Evolutionary conservation across 2,113 vertebrate genomes (phyloP).

Genomic region (Onychostruthus taczanowskii): DNA sequence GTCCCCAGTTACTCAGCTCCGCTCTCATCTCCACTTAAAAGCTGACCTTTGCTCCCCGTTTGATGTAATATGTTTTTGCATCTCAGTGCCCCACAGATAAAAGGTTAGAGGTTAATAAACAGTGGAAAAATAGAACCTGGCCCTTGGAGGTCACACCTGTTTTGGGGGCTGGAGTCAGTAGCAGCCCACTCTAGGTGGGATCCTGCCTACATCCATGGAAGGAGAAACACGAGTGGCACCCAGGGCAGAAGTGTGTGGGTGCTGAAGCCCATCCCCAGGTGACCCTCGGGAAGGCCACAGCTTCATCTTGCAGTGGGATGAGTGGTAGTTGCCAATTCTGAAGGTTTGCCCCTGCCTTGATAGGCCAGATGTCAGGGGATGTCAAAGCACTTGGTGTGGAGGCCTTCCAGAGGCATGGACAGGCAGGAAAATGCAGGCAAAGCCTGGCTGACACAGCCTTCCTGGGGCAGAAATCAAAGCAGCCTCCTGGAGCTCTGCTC

Average conservation of each 20-base stretch:
- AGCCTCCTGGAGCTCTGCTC: neutral
- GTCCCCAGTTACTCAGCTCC: neutral
- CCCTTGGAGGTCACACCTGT: conserved; percentile 62
- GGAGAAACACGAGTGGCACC: neutral
- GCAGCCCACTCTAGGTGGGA: rapidly evolving
- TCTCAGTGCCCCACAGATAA: neutral
- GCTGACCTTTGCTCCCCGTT: neutral
- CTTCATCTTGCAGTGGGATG: neutral
- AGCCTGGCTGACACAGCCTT: neutral
- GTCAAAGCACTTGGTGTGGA: neutral
- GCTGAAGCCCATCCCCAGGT: neutral
- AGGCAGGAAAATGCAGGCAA: neutral
- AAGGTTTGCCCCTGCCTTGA: neutral
- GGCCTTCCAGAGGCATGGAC: neutral
- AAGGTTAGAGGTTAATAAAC: conserved; percentile 61
- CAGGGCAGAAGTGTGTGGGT: rapidly evolving
- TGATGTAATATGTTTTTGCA: conserved; percentile 38
- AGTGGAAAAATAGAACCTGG: neutral
- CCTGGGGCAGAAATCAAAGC: neutral
- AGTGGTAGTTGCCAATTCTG: neutral
- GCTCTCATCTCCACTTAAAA: neutral
- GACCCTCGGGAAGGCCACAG: rapidly evolving
- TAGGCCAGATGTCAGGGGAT: neutral
- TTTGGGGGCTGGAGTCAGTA: neutral
- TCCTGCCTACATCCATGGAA: conserved; percentile 24